Evolutionary conservation across 2,113 vertebrate species (phyloP).

Genomic region (Syngnathus typhle): DNA sequence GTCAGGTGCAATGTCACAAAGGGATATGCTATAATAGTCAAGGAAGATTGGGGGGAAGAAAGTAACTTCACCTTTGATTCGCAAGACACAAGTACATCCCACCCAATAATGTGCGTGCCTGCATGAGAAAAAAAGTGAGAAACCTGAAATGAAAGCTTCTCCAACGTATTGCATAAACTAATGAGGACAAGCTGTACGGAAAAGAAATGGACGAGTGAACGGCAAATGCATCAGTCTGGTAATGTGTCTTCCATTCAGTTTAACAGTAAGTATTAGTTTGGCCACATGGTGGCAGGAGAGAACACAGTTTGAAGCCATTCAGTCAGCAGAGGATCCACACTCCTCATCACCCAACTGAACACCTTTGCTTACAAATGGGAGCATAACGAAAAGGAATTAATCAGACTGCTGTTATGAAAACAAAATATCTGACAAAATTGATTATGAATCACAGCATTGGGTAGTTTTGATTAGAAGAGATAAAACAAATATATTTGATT

Average conservation of each 20-base stretch:
- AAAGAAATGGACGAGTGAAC: not conserved
- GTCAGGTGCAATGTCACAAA: conserved; percentile 7
- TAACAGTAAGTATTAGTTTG: not conserved
- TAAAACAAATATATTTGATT: not conserved
- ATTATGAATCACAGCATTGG: not conserved
- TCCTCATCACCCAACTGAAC: conserved; percentile 13
- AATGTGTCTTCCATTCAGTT: not conserved
- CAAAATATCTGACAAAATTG: not conserved
- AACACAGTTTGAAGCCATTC: conserved; percentile 29
- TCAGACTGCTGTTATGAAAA: conserved; percentile 4
- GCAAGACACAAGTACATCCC: not conserved
- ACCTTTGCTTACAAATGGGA: conserved; percentile 1
- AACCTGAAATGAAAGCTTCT: not conserved
- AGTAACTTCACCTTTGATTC: conserved; percentile 27
- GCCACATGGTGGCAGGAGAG: conserved; percentile 63
- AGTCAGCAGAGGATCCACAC: conserved; percentile 12
- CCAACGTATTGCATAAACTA: no score
- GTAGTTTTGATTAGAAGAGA: not conserved
- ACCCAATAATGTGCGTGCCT: not conserved
- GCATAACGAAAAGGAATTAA: not conserved
- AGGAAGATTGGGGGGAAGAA: conserved; percentile 7
- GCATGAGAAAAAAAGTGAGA: not conserved
- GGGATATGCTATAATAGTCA: conserved; percentile 27
- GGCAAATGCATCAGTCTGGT: not conserved
- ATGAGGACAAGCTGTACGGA: no score